phyloP scores from a whole-genome alignment of 2,113 vertebrate genomes.

The Mustela nigripes region DNA sequence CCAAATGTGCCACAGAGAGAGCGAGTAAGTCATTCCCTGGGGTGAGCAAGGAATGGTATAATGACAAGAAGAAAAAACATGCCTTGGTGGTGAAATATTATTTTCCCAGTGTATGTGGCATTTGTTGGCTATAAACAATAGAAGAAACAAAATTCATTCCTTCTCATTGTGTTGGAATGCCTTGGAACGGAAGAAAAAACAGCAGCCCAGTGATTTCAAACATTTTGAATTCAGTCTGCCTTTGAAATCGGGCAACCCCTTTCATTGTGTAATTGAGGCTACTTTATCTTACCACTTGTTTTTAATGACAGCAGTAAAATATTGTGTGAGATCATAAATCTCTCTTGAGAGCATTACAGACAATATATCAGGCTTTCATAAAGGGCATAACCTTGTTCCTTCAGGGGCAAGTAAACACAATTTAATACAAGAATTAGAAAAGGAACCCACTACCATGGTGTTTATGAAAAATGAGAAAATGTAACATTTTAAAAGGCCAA shows the following conservation, averaged over 20 bases:
- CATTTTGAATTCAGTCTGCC: conserved; percentile 56
- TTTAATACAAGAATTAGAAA: conserved; percentile 63
- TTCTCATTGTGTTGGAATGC: conserved; percentile 21
- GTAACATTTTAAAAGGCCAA: conserved; percentile 26
- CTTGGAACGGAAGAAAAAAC: conserved; percentile 62
- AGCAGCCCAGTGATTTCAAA: conserved; percentile 60
- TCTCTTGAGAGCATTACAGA: conserved; percentile 56
- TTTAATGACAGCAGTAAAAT: conserved; percentile 73
- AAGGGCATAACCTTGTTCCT: conserved; percentile 55
- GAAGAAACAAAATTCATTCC: conserved; percentile 37
- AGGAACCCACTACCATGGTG: neutral
- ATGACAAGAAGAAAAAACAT: neutral
- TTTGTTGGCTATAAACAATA: conserved; percentile 69
- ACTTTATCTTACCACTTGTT: conserved; percentile 64
- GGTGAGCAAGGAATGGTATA: neutral
- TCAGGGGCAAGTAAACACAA: conserved; percentile 43
- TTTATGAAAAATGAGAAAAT: conserved; percentile 40
- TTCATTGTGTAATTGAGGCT: conserved; percentile 64
- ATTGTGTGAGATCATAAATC: conserved; percentile 46
- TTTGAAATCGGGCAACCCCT: conserved; percentile 48
- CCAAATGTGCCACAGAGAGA: conserved; percentile 21
- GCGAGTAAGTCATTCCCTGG: neutral
- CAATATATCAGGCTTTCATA: conserved; percentile 54
- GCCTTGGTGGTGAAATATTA: neutral
- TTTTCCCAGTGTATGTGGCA: conserved; percentile 22